Evolutionary conservation across 2,888 invertebrate genomes (phyloP).

Genomic region (Theretra japonica): DNA sequence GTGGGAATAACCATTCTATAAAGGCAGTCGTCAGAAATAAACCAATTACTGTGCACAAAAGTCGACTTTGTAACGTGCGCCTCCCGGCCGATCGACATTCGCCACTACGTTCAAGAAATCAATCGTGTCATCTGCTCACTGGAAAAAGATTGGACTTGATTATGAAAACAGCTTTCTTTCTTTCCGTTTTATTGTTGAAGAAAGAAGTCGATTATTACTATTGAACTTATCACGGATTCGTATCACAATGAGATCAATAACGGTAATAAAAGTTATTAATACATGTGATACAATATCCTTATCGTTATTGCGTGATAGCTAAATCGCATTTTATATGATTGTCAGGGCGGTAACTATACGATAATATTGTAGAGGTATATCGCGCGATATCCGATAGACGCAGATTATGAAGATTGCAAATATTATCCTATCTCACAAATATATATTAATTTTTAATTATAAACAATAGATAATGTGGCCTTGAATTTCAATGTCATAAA

Average conservation of each 20-base stretch:
- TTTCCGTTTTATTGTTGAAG: neutral
- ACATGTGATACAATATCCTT: conserved; percentile 1
- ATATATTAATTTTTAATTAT: neutral
- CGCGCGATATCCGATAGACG: neutral
- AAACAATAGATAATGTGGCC: neutral
- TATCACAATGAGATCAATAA: conserved; percentile 4
- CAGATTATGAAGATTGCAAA: neutral
- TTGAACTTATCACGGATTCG: neutral
- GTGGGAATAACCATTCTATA: conserved; percentile 45
- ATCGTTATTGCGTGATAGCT: neutral
- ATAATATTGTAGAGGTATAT: neutral
- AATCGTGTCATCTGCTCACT: conserved; percentile 16
- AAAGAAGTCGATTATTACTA: neutral
- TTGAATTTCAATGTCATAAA: neutral
- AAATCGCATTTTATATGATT: conserved; percentile 5
- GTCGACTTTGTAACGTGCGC: conserved; percentile 35
- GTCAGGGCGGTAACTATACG: neutral
- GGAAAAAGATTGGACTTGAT: conserved; percentile 9
- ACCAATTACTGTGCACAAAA: conserved; percentile 46
- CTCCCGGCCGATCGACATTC: conserved; percentile 12
- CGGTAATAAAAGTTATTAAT: conserved; percentile 7
- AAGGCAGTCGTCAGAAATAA: conserved; percentile 41
- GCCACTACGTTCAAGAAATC: conserved; percentile 7
- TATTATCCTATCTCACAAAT: neutral
- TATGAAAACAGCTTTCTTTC: conserved; percentile 17